Conservation (phyloP, 1,140 invertebrate species). For the Atta cephalotes region DNA sequence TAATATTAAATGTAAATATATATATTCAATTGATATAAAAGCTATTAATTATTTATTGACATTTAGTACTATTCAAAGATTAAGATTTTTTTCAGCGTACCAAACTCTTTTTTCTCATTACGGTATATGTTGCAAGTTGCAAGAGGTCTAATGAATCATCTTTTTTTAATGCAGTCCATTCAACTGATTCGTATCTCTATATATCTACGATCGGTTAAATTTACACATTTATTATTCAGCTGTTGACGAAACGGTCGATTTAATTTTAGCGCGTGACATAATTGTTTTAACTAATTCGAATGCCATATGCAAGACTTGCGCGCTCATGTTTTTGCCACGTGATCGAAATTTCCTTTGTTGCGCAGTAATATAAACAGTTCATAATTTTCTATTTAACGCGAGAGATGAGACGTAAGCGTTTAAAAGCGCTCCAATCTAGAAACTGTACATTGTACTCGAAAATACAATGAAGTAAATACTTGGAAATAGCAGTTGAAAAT, state of each 20-base stretch:
- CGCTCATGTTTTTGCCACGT: not conserved
- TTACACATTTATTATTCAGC: conserved; percentile 20
- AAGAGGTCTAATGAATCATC: not conserved
- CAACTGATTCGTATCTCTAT: not conserved
- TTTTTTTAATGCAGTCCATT: conserved; percentile 11
- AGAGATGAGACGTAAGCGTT: not conserved
- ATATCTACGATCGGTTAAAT: not conserved
- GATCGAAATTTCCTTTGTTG: conserved; percentile 1
- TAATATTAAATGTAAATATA: too few species aligned
- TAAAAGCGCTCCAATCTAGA: not conserved
- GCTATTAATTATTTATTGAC: too few species aligned
- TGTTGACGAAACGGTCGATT: conserved; percentile 12
- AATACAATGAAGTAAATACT: not conserved
- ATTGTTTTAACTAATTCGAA: conserved; percentile 35
- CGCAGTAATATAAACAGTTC: too few species aligned
- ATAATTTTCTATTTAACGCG: not conserved
- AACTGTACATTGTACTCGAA: too few species aligned
- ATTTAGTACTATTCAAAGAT: too few species aligned
- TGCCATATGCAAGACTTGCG: not conserved
- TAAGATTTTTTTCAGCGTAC: too few species aligned
- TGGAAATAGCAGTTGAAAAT: not conserved
- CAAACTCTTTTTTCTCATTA: too few species aligned
- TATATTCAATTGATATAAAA: too few species aligned
- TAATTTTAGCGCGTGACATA: conserved; percentile 39
- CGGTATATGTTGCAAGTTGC: too few species aligned